These are phyloP conservation scores for Rhynchotus rufescens DNA, from an alignment of 2,797 vertebrate genomes.

Conservation along the genomic window DNA sequence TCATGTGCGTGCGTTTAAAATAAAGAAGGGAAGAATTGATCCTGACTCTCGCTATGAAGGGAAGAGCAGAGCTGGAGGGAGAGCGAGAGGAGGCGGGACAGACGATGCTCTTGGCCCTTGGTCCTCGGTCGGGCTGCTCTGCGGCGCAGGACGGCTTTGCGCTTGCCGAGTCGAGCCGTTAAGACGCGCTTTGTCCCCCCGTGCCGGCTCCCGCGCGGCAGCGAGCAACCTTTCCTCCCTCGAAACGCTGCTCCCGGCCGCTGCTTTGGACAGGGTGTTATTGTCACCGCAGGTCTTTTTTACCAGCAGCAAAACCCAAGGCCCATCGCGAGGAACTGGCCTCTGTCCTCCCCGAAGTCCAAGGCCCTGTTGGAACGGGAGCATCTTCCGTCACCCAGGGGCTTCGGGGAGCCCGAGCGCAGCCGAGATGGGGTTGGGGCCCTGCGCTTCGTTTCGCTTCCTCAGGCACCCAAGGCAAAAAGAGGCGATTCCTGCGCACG, in stretches of 20 bases:
- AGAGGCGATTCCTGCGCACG: background rate
- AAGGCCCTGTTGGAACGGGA: accelerated
- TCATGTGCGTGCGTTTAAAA: constrained; percentile 3
- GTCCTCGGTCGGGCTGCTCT: background rate
- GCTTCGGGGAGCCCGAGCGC: background rate
- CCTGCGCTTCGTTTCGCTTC: accelerated
- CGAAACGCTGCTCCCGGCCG: accelerated
- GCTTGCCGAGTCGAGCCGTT: background rate
- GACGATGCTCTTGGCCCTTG: background rate
- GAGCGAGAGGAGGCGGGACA: background rate
- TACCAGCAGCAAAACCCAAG: background rate
- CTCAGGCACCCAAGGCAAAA: background rate
- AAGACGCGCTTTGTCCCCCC: constrained; percentile 44
- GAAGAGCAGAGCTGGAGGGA: background rate
- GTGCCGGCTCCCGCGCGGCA: accelerated
- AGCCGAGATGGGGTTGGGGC: accelerated
- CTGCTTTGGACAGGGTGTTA: background rate
- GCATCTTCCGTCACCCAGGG: accelerated
- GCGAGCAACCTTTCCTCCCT: background rate
- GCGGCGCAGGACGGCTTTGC: constrained; percentile 3
- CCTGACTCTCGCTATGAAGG: constrained; percentile 17
- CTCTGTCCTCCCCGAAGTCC: background rate
- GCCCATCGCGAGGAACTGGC: background rate
- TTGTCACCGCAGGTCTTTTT: background rate
- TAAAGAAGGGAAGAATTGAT: constrained; percentile 55